Evolutionary conservation across 2,888 invertebrate species (phyloP), one percentile per base, ranked within the genome.

Genomic region (Andrena hattorfiana): DNA sequence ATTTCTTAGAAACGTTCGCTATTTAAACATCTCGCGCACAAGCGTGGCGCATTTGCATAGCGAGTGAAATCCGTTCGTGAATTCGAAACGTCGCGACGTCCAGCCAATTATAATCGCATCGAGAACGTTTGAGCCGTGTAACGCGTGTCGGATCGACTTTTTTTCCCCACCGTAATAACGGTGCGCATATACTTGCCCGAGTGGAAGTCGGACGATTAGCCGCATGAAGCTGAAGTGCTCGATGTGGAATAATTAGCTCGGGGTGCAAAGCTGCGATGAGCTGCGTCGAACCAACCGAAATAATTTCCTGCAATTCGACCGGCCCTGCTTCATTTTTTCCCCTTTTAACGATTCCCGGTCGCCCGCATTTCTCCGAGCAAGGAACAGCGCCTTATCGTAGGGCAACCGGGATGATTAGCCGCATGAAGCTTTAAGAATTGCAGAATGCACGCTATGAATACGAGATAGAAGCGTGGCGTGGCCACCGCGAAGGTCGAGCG

Each of bases 381-480:
- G 67, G 59, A 76, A 76, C 59, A 26, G 7, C 20, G 62, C 10
- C 71, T 83, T 81, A 83, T 81, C 81, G 48, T 51, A 49, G 42
- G 5, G 67, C 30, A 8, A 32, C 42, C 63, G 56, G 64, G 77
- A 81, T 81, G 70, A 83, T 83, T 81, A 83, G 81, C 83, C 48
- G 74, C 81, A 81, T 83, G 81, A 81, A 81, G 71, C 42, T 63
- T 42, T 62, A 71, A 83, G 77, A 71, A 81, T 73, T 63, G 67
- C 56, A 71, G 74, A 71, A 77, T 63, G 63, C 75, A 62, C 77
- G 83, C 74, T 83, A 70, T 10, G 67, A 83, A 32, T 70, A 54
- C 69, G 7, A 68, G 70, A 83, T 77, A 79, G 48, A 68, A 42
- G 32, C 7, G 30, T 20, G 56, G 56, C 56, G 10, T 48, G 32